Percentiles rank a stretch among this genome's conserved stretches.
Conservation (phyloP, 2,888 invertebrate species). For the Platycheirus rosarum region DNA sequence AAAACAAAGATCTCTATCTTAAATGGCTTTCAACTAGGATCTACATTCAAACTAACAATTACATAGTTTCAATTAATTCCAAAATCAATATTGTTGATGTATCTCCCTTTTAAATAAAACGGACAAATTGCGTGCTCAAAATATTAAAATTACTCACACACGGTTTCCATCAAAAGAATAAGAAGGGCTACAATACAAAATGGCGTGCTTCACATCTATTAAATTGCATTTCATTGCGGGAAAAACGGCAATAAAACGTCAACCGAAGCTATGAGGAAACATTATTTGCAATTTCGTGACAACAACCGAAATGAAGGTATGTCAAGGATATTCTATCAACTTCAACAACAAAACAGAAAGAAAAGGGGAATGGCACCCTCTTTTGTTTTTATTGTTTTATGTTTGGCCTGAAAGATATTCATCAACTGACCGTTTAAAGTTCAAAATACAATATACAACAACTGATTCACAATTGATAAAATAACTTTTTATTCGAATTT, state of each 20-base stretch:
- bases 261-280: slow-evolving; percentile 19
- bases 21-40: neutral
- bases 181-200: slow-evolving; percentile 7
- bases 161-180: slow-evolving; percentile 15
- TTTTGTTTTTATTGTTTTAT: slow-evolving; percentile 9
- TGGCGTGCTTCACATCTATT: slow-evolving; percentile 48
- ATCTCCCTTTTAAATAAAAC: neutral
- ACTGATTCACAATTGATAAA: slow-evolving; percentile 12
- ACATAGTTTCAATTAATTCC: slow-evolving; percentile 29
- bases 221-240: slow-evolving; percentile 45
- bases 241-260: slow-evolving; percentile 34
- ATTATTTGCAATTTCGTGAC: slow-evolving; percentile 44
- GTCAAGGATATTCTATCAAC: slow-evolving; percentile 58
- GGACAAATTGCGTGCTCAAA: slow-evolving; percentile 43
- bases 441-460: neutral
- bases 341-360: slow-evolving; percentile 1
- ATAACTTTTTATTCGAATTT: no score
- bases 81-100: slow-evolving; percentile 11
- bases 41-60: neutral
- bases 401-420: neutral
- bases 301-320: slow-evolving; percentile 37
- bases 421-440: slow-evolving; percentile 12
- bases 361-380: slow-evolving; percentile 15
- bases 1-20: slow-evolving; percentile 16
- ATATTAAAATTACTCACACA: slow-evolving; percentile 22